Evolutionary conservation across 1,140 invertebrate genomes (phyloP).

Genomic region (Papilio dardanus): DNA sequence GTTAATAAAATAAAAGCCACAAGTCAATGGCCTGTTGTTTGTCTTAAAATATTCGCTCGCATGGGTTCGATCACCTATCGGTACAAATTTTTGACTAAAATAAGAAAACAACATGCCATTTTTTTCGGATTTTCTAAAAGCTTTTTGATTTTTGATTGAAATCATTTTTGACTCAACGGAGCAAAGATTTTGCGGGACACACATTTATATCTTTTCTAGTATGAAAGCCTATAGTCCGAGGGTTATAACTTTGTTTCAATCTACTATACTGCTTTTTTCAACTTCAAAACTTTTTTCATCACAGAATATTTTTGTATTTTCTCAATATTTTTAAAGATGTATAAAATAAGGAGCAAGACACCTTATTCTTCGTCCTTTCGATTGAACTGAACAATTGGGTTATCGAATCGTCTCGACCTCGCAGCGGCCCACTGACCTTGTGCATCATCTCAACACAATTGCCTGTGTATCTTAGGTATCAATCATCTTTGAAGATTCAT

Average conservation of each 20-base stretch:
- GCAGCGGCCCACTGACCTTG: neutral
- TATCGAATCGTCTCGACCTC: neutral
- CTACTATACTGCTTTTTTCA: no score
- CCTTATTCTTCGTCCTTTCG: neutral
- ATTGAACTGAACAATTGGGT: neutral
- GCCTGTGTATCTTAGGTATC: neutral
- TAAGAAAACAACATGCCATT: neutral
- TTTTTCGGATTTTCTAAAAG: constrained; percentile 1
- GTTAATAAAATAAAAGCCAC: neutral
- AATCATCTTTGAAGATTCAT: neutral
- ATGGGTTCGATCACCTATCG: constrained; percentile 4
- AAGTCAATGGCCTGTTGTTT: neutral
- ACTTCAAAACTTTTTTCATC: no score
- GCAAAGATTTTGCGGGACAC: no score
- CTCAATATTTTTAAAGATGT: neutral
- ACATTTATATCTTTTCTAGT: no score
- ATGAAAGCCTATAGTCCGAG: no score
- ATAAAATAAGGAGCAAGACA: neutral
- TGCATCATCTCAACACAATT: neutral
- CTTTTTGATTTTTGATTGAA: neutral
- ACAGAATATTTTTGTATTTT: no score
- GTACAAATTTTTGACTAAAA: neutral
- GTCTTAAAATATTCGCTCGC: neutral
- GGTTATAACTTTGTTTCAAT: no score
- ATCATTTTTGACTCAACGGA: no score